Conservation (phyloP, 1,140 invertebrate species). For the Tetraneura akinire region DNA sequence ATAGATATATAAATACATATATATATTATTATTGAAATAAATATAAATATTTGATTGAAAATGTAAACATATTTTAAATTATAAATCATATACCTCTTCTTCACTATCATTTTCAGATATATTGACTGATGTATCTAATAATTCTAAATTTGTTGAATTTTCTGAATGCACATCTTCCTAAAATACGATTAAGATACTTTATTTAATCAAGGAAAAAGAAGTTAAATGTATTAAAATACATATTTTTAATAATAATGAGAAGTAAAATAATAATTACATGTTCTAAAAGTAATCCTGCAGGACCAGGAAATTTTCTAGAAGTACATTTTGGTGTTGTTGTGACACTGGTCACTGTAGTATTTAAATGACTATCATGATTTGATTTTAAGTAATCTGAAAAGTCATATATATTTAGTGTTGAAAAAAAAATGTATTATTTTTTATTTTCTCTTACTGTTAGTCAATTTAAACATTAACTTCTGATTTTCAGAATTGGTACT, state of each 20-base stretch:
- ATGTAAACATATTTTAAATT: not conserved
- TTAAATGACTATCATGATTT: not conserved
- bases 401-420: not conserved
- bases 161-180: conserved; percentile 17
- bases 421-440: not conserved
- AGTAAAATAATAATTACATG: conserved; percentile 23
- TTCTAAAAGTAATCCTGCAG: conserved; percentile 48
- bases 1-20: too few species aligned
- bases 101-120: conserved; percentile 20
- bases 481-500: not conserved
- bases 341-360: conserved; percentile 31
- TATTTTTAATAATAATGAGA: not conserved
- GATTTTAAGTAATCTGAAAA: not conserved
- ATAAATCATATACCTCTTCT: not conserved
- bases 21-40: too few species aligned
- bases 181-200: not conserved
- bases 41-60: too few species aligned
- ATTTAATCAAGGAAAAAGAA: too few species aligned
- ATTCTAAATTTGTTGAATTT: conserved; percentile 27
- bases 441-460: conserved; percentile 15
- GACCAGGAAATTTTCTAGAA: conserved; percentile 51
- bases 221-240: not conserved
- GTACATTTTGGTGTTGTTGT: conserved; percentile 12
- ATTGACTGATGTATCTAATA: conserved; percentile 21
- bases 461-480: not conserved